Evolutionary conservation across 2,797 vertebrate genomes (phyloP), one percentile per base, ranked within the genome.

Genomic region (Esox lucius): DNA sequence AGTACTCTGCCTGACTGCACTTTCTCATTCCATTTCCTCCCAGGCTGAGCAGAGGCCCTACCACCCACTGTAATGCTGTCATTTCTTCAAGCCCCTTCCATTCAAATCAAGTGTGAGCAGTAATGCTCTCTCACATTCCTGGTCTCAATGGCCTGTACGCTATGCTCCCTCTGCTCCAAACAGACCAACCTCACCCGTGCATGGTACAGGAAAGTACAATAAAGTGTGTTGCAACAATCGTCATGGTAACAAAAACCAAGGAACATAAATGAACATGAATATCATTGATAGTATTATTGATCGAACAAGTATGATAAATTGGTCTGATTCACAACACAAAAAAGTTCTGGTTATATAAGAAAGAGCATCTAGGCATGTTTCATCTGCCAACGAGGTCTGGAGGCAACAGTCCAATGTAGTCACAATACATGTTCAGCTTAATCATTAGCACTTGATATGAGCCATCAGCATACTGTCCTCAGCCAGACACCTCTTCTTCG

Each of bases 11-110:
- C 91, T 91, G 89, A 89, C 93, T 91, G 91, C 91, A 91, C 91
- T 91, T 92, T 92, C 90, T 91, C 92, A 92, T 91, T 92, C 90
- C 90, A 91, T 91, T 93, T 92, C 92, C 92, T 92, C 86, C 85
- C 83, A 75, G 86, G 90, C 90, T 88, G 86, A 76, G 68, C 87
- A 86, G 86, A 87, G 87, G 90, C 90, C 88, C 87, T 87, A 82
- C 91, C 92, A 92, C 89, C 91, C 89, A 92, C 92, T 90, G 91
- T 87, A 93, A 13, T 84, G 70, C 90, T 89, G 88, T 90, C 92
- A 91, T 90, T 90, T 91, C 86, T 90, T 88, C 87, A 88, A 89
- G 90, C 89, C 88, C 86, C 82, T 85, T 92, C 87, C 88, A 91
- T 91, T 92, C 91, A 91, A 90, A 89, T 91, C 85, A 90, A 93